Conservation (phyloP, 2,113 vertebrate species). For the Barbus barbus region DNA sequence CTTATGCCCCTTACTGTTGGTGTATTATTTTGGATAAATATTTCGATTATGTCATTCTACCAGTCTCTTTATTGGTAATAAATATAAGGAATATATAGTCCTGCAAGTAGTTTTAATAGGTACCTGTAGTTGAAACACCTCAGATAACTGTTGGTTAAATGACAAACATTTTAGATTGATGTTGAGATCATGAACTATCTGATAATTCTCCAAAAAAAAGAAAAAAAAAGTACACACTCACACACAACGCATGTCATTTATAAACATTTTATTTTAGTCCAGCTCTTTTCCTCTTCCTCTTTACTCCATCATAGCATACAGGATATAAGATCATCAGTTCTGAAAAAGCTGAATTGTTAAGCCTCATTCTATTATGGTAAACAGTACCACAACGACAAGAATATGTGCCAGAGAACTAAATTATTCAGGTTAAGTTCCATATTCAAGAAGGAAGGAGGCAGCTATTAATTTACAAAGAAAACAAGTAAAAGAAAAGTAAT, state of each 20-base stretch:
- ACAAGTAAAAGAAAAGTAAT: background rate
- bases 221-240: too few species aligned
- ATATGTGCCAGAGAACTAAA: slow-evolving; percentile 49
- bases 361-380: background rate
- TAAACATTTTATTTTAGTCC: slow-evolving; percentile 1
- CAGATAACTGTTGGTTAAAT: too few species aligned
- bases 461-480: background rate
- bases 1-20: too few species aligned
- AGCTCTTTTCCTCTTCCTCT: background rate
- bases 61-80: too few species aligned
- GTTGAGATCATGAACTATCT: too few species aligned
- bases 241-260: background rate
- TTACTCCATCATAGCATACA: background rate
- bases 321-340: background rate
- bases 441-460: slow-evolving; percentile 10
- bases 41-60: too few species aligned
- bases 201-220: too few species aligned
- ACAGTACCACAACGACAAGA: background rate
- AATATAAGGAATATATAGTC: too few species aligned
- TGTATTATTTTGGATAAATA: too few species aligned
- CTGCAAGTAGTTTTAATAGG: too few species aligned
- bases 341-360: slow-evolving; percentile 10
- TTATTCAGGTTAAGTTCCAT: background rate
- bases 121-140: too few species aligned
- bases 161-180: too few species aligned